Base-by-base conservation (phyloP, 2,113 vertebrate species). In the Nycticebus coucang region DNA sequence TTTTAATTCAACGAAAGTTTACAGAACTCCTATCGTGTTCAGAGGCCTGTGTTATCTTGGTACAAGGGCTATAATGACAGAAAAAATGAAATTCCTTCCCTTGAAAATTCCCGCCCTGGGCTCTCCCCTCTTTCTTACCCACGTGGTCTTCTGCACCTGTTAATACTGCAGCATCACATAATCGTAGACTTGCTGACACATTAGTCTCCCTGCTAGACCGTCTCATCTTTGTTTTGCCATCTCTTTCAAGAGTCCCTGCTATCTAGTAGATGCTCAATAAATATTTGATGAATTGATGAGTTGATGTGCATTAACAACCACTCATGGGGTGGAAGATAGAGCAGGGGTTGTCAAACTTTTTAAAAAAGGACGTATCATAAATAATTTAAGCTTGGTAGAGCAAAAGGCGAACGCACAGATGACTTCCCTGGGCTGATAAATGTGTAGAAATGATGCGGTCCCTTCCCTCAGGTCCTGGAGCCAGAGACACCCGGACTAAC, bases 111-210 rank as follows among this genome's bases (percentile, higher is more conserved):
- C 68, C 18, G 4, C 12, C 21, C 24, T 12, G 33, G 37, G 18
- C 50, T 15, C 8, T 13, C 28, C 4, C 1, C 30, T 2, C 0
- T 69, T 21, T 8, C 41, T 53, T 21, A 4, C 6, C 69, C 17
- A 53, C 30, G 12, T 0, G 0, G 33, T 15, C 30, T 26, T 30
- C 28, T 9, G 4, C 0, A 8, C 53, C 81, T 0, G 0, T n/a
- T 64, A 55, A 12, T 10, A 37, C 57, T 8, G 12, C 45, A 15
- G 0, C 7, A 22, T 22, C 33, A 64, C 13, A 2, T 1, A 15
- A 13, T 3, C 2, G 1, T 33, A 8, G 69, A 14, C 21, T n/a
- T 21, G 19, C 7, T 64, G 4, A 13, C 17, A 30, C 0, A 0
- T 0, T 11, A 33, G 30, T 26, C 62, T 22, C 59, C 57, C 53